Evolutionary conservation across 2,797 vertebrate genomes (phyloP).

Genomic region (Spheniscus humboldti): DNA sequence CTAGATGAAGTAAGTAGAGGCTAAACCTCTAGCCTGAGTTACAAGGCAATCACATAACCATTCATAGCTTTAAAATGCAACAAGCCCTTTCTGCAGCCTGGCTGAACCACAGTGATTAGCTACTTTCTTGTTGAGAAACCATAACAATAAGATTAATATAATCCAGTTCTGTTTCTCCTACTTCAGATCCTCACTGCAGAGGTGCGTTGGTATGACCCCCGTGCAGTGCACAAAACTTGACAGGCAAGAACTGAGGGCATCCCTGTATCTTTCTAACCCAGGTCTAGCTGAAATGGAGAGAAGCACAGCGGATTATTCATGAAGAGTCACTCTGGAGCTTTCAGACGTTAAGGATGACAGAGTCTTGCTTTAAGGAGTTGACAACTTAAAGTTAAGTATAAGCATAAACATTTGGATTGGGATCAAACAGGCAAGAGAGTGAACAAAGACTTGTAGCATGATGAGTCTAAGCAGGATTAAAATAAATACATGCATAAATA

Average conservation of each 20-base stretch:
- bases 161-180: background rate
- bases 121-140: background rate
- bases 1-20: background rate
- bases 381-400: background rate
- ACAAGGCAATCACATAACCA: background rate
- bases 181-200: background rate
- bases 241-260: background rate
- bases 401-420: constrained; percentile 23
- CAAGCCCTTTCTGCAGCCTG: background rate
- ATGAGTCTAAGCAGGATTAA: constrained; percentile 52
- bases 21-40: background rate
- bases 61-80: background rate
- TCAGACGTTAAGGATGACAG: background rate
- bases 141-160: constrained; percentile 13
- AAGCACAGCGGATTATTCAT: background rate
- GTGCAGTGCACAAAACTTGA: background rate
- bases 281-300: background rate
- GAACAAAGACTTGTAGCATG: constrained; percentile 3
- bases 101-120: background rate
- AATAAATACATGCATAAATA: constrained; percentile 43
- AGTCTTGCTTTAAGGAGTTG: constrained; percentile 1
- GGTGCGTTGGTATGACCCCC: background rate
- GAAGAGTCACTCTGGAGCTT: background rate
- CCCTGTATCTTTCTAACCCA: background rate
- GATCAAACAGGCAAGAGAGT: constrained; percentile 18